Conservation (phyloP, 2,888 invertebrate species). For the Hemicrepidius hirtus region DNA sequence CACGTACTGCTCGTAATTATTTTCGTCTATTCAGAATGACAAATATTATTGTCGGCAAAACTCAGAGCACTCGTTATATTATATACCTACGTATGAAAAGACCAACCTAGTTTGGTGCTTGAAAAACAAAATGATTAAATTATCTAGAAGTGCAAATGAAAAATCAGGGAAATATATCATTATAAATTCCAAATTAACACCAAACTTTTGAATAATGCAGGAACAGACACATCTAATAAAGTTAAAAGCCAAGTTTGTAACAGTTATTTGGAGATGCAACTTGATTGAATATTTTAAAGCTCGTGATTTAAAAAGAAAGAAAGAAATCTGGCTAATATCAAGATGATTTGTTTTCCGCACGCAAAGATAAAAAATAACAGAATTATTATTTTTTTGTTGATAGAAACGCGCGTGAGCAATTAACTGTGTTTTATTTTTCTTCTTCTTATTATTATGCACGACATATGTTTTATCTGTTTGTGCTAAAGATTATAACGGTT, state of each 20-base stretch:
- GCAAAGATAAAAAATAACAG: slow-evolving; percentile 1
- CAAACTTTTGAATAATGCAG: slow-evolving; percentile 23
- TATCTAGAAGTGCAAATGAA: slow-evolving; percentile 4
- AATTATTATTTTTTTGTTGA: background rate
- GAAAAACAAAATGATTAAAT: slow-evolving; percentile 5
- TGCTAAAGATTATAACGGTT: slow-evolving; percentile 8
- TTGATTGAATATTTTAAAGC: slow-evolving; percentile 2
- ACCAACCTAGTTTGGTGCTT: background rate
- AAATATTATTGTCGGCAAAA: too few species aligned
- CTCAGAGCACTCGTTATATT: too few species aligned
- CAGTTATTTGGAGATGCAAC: too few species aligned
- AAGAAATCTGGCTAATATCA: slow-evolving; percentile 8
- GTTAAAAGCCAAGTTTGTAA: slow-evolving; percentile 26
- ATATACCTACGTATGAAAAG: too few species aligned
- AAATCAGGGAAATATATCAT: slow-evolving; percentile 11
- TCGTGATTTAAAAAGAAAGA: slow-evolving; percentile 24
- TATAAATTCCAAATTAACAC: slow-evolving; percentile 24
- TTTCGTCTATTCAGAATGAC: too few species aligned
- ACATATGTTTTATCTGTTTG: background rate
- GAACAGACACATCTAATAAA: slow-evolving; percentile 20
- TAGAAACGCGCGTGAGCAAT: background rate
- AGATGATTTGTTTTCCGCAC: slow-evolving; percentile 9
- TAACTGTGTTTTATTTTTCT: background rate
- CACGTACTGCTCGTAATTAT: too few species aligned
- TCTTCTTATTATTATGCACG: background rate